Evolutionary conservation across 2,888 invertebrate species (phyloP), one percentile per base, ranked within the genome.

Genomic region (Scelioninae gen. 1): DNA sequence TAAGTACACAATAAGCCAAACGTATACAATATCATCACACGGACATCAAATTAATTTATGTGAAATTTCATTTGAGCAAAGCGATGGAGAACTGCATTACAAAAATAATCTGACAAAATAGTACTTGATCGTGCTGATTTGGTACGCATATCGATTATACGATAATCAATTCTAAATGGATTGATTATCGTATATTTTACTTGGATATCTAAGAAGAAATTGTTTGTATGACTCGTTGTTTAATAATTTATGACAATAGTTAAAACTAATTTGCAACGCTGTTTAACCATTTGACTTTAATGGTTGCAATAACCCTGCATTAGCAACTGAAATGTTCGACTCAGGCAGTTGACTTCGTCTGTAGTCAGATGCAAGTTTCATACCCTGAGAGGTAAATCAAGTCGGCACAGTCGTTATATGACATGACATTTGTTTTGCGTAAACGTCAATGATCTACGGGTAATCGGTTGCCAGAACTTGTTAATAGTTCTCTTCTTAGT

Each of bases 321-420:
- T 77, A 68, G 62, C 68, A 77, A 77, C 68, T 77, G 76, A 77
- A 76, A 77, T 77, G 68, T 76, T 76, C 66, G 75, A 60, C 51
- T 55, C 9, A 49, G 43, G 9, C 66, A 31, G 58, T 51, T 49
- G 66, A 9, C 47, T 66, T 13, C 16, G 58, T 49, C 58, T 49
- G 55, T 51, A 66, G 56, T 68, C 58, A 45, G 45, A 51, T 51
- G 60, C 55, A 58, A 76, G 76, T 76, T 76, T 69, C 56, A 49
- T 63, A 56, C 55, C 55, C 62, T 55, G 47, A 13, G 56, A 69
- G 66, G 69, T 55, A 63, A 69, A 78, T 77, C 43, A 63, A 77
- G 47, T 58, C 63, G 45, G 31, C 43, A 40, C 47, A 45, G 60
- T 55, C 11, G 56, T 65, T 56, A 43, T 71, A 40, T 51, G 78